Evolutionary conservation across 2,113 vertebrate species (phyloP).

Genomic region (Sinocyclocheilus anophthalmus): DNA sequence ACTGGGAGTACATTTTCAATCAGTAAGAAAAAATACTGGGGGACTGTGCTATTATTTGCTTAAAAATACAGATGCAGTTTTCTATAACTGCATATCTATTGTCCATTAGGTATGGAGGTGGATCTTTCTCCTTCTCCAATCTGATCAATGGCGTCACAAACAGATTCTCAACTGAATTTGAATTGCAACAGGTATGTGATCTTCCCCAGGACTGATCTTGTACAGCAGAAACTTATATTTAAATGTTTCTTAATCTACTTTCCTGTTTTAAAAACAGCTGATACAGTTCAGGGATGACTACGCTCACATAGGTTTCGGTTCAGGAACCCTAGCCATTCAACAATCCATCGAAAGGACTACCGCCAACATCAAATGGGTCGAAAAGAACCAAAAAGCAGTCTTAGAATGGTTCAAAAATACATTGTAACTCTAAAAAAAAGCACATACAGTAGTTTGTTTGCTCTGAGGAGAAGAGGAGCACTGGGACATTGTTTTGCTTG

Average conservation of each 20-base stretch:
- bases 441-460: neutral
- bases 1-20: constrained; percentile 80
- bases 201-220: neutral
- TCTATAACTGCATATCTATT: neutral
- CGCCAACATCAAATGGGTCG: constrained; percentile 87
- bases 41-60: neutral
- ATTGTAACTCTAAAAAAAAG: constrained; percentile 39
- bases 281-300: constrained; percentile 82
- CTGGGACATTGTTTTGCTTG: neutral
- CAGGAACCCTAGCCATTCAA: constrained; percentile 84
- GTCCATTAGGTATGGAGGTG: constrained; percentile 81
- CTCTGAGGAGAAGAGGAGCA: constrained; percentile 6
- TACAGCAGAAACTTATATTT: neutral
- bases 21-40: constrained; percentile 77
- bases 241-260: neutral
- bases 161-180: constrained; percentile 81
- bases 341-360: constrained; percentile 88
- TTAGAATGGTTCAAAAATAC: constrained; percentile 73
- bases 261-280: constrained; percentile 74
- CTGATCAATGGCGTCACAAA: constrained; percentile 82
- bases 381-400: constrained; percentile 71
- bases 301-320: constrained; percentile 81
- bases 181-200: constrained; percentile 84
- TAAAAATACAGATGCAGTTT: neutral
- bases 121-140: constrained; percentile 90